These are phyloP conservation scores for Proterorhinus semilunaris DNA, from an alignment of 2,113 vertebrate species.

Conservation along the genomic window DNA sequence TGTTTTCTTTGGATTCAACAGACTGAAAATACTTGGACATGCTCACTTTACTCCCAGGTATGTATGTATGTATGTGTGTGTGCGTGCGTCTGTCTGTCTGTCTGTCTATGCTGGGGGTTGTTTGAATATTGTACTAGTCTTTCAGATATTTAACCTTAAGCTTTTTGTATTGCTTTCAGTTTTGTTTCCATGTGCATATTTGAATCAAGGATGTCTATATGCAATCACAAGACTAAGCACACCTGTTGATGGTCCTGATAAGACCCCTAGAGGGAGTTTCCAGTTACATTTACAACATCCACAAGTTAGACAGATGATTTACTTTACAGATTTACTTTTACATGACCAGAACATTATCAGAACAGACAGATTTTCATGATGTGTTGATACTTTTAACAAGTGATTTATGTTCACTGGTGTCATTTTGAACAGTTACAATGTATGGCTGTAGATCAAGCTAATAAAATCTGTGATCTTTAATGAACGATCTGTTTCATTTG, in stretches of 20 bases:
- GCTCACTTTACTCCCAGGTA: constrained; percentile 62
- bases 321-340: too few species aligned
- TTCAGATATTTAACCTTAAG: constrained; percentile 57
- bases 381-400: constrained; percentile 14
- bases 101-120: constrained; percentile 22
- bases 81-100: too few species aligned
- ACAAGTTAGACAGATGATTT: constrained; percentile 33
- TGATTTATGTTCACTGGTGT: constrained; percentile 33
- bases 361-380: constrained; percentile 28
- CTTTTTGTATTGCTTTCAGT: constrained; percentile 26
- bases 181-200: constrained; percentile 19
- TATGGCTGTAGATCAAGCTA: constrained; percentile 31
- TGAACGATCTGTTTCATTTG: constrained; percentile 19
- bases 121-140: constrained; percentile 23
- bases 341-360: constrained; percentile 35
- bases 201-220: constrained; percentile 10
- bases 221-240: constrained; percentile 40
- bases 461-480: constrained; percentile 27
- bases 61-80: constrained; percentile 28
- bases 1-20: constrained; percentile 46
- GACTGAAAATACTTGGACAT: constrained; percentile 46
- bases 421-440: constrained; percentile 31
- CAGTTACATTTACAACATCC: constrained; percentile 47
- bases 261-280: constrained; percentile 36
- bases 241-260: constrained; percentile 67